Percentiles rank a stretch among this genome's conserved stretches.
Evolutionary conservation across 2,113 vertebrate genomes (phyloP).

Genomic region (Tyrannus savana): DNA sequence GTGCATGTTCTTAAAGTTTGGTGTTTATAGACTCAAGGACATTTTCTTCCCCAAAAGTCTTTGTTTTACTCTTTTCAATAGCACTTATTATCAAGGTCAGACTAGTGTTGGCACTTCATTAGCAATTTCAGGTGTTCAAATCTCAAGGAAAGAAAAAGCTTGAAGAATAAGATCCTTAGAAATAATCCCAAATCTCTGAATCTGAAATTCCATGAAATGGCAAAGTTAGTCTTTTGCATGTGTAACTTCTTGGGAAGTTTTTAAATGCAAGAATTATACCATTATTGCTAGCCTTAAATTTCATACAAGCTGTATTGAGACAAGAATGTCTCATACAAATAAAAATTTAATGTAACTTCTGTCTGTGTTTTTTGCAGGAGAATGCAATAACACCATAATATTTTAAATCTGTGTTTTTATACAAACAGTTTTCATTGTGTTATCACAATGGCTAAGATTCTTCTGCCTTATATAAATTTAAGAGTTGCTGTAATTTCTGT

Average conservation of each 20-base stretch:
- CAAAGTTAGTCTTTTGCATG: accelerated
- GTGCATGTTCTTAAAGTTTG: neutral
- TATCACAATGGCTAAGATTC: neutral
- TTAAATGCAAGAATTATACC: neutral
- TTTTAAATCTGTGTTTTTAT: neutral
- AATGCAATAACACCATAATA: neutral
- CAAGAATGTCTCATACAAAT: neutral
- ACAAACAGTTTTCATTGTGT: neutral
- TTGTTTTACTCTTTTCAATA: neutral
- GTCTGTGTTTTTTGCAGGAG: neutral
- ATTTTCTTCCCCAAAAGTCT: neutral
- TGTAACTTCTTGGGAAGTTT: neutral
- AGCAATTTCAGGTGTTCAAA: neutral
- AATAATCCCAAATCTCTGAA: neutral
- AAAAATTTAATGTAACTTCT: neutral
- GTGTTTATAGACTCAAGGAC: neutral
- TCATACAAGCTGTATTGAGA: neutral
- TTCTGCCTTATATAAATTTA: neutral
- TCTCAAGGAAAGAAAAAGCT: neutral
- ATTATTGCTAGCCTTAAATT: neutral
- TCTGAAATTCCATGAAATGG: neutral
- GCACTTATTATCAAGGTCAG: neutral
- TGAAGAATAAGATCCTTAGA: neutral
- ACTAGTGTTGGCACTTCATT: neutral
- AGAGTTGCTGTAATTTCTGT: neutral